phyloP scores from a whole-genome alignment of 2,888 invertebrate genomes.

The Drosophila mimica region DNA sequence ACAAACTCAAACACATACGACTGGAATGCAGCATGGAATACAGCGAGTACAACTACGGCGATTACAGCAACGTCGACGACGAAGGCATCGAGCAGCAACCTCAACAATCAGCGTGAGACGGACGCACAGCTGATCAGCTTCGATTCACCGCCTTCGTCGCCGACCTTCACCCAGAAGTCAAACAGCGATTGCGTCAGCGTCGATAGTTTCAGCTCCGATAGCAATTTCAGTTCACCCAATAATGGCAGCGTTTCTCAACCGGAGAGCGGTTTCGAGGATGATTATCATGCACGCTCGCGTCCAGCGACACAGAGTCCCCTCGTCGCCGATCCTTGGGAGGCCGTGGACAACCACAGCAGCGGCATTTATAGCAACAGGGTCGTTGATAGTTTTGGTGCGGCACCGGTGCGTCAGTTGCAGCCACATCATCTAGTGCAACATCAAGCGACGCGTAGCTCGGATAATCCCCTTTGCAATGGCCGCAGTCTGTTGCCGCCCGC shows the following conservation, averaged over 20 bases:
- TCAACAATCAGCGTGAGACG: constrained; percentile 36
- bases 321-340: constrained; percentile 84
- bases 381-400: constrained; percentile 82
- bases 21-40: constrained; percentile 82
- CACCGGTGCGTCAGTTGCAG: constrained; percentile 82
- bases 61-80: constrained; percentile 10
- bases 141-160: constrained; percentile 90
- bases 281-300: constrained; percentile 87
- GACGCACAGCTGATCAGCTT: constrained; percentile 88
- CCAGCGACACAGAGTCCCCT: constrained; percentile 82
- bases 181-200: constrained; percentile 91
- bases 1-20: constrained; percentile 43
- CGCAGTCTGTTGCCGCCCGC: constrained; percentile 85
- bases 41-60: constrained; percentile 41
- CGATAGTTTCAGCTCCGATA: constrained; percentile 91
- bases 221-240: constrained; percentile 87
- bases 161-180: constrained; percentile 90
- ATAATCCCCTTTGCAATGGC: constrained; percentile 87
- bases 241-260: constrained; percentile 89
- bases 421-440: constrained; percentile 12
- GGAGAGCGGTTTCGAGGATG: constrained; percentile 93
- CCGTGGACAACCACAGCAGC: constrained; percentile 73
- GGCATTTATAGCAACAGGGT: constrained; percentile 39
- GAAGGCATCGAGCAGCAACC: constrained; percentile 25
- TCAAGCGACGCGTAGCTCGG: constrained; percentile 76